phyloP scores from a whole-genome alignment of 1,140 invertebrate genomes.

The Mya arenaria region DNA sequence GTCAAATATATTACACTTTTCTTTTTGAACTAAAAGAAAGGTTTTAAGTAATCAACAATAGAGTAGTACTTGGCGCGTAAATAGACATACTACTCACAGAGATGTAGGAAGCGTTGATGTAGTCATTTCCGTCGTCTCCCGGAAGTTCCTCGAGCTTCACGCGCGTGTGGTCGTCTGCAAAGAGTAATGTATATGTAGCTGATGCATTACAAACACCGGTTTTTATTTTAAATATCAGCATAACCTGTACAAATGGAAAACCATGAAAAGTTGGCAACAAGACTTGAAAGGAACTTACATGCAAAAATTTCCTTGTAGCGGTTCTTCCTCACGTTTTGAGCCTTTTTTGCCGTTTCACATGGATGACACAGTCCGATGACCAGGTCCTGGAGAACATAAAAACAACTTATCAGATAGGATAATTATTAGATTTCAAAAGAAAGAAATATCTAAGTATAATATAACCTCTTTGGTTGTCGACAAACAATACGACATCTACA shows the following conservation, averaged over 20 bases:
- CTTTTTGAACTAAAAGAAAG: no score
- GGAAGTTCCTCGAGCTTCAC: slow-evolving; percentile 94
- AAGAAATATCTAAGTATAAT: background rate
- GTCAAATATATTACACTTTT: no score
- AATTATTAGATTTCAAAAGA: background rate
- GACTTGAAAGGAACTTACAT: no score
- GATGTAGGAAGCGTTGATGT: slow-evolving; percentile 44
- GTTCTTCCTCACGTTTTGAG: slow-evolving; percentile 43
- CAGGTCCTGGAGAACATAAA: slow-evolving; percentile 23
- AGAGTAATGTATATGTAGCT: no score
- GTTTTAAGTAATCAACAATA: no score
- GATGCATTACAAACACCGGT: no score
- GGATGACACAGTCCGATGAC: slow-evolving; percentile 32
- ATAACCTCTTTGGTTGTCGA: no score
- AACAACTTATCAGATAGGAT: background rate
- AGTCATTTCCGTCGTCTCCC: slow-evolving; percentile 85
- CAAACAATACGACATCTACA: no score
- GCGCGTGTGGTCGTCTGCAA: slow-evolving; percentile 77
- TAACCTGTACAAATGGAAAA: no score
- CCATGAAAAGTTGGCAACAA: no score
- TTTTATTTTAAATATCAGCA: no score
- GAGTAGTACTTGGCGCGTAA: no score
- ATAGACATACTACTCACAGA: slow-evolving; percentile 43
- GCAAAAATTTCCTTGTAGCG: slow-evolving; percentile 51
- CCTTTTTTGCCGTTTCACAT: slow-evolving; percentile 42